Evolutionary conservation across 2,888 invertebrate species (phyloP).

Genomic region (Sminthurinus aureus): DNA sequence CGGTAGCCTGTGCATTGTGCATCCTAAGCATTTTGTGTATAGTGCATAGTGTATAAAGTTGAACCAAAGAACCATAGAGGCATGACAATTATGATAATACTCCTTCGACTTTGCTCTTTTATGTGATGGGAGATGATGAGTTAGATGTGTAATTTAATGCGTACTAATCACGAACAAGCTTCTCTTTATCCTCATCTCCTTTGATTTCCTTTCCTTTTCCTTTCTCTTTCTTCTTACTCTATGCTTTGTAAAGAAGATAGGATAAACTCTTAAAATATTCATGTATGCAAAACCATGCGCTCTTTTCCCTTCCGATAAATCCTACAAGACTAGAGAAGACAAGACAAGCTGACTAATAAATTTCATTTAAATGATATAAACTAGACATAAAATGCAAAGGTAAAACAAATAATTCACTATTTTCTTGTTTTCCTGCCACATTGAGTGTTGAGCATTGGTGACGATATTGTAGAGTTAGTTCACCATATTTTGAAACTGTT

Average conservation of each 20-base stretch:
- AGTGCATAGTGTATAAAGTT: too few species aligned
- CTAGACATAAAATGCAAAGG: too few species aligned
- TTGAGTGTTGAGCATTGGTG: too few species aligned
- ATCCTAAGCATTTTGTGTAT: too few species aligned
- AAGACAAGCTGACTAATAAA: conserved; percentile 6
- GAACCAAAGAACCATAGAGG: too few species aligned
- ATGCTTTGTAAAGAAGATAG: neutral
- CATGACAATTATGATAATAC: neutral
- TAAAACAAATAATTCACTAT: too few species aligned
- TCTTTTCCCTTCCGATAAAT: neutral
- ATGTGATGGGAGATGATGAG: too few species aligned
- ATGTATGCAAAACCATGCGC: conserved; percentile 27
- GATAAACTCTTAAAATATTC: neutral
- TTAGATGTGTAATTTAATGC: neutral
- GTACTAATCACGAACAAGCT: neutral
- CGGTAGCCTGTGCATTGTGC: too few species aligned
- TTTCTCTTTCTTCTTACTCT: neutral
- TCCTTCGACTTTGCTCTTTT: neutral
- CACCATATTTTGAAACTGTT: too few species aligned
- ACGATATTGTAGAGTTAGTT: too few species aligned
- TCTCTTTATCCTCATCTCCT: neutral
- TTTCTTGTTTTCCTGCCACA: too few species aligned
- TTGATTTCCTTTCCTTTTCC: neutral
- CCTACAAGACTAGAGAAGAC: neutral
- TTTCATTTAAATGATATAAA: neutral